Evolutionary conservation across 2,888 invertebrate species (phyloP).

Genomic region (Eurytoma californica): DNA sequence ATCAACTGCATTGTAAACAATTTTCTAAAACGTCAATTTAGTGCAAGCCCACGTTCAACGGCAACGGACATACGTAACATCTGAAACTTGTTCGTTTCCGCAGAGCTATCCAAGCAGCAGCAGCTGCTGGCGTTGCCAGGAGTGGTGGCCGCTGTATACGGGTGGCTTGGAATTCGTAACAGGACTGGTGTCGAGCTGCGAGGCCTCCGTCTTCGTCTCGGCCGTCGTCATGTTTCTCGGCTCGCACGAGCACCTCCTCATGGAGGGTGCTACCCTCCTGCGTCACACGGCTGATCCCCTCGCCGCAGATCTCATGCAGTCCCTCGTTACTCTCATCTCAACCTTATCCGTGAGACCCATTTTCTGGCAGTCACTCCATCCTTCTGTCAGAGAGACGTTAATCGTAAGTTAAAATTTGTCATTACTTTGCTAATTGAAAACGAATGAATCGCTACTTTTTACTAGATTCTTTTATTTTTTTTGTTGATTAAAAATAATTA

Average conservation of each 20-base stretch:
- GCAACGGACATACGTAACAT: no score
- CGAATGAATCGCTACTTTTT: not conserved
- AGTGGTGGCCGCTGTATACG: constrained; percentile 73
- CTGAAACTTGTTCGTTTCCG: not conserved
- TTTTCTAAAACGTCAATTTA: no score
- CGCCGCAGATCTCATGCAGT: constrained; percentile 71
- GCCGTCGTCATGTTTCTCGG: constrained; percentile 67
- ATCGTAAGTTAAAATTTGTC: constrained; percentile 60
- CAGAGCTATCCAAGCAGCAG: constrained; percentile 64
- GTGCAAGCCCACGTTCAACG: no score
- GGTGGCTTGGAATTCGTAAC: constrained; percentile 70
- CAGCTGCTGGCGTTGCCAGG: constrained; percentile 70
- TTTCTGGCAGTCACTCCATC: constrained; percentile 69
- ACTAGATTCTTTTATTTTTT: constrained; percentile 9
- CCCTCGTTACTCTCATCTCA: constrained; percentile 71
- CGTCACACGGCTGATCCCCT: constrained; percentile 71
- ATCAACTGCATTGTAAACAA: no score
- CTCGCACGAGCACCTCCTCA: constrained; percentile 70
- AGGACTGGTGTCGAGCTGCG: constrained; percentile 65
- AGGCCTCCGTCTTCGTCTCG: constrained; percentile 62
- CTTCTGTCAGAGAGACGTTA: constrained; percentile 69
- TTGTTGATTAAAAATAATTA: not conserved
- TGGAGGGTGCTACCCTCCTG: constrained; percentile 70
- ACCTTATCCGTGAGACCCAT: constrained; percentile 66
- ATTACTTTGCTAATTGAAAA: no score